Evolutionary conservation across 2,113 vertebrate species (phyloP).

Genomic region (Salminus brasiliensis): DNA sequence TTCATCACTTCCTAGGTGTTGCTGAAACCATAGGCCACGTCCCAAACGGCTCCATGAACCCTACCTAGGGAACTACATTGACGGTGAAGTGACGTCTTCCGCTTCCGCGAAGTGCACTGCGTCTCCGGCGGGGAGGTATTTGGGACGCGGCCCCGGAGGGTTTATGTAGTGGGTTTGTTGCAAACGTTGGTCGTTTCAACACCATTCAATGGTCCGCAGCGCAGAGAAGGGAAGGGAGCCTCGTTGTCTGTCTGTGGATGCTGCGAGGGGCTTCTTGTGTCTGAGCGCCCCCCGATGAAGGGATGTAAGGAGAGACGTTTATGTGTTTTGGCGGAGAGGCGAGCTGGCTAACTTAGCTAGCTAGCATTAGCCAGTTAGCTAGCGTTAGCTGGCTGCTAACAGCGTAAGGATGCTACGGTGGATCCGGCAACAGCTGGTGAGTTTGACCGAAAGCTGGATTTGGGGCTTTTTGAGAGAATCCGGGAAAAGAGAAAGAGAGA

Average conservation of each 20-base stretch:
- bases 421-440: conserved; percentile 96
- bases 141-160: not conserved
- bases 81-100: not conserved
- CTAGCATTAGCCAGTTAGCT: conserved; percentile 55
- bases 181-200: not conserved
- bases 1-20: not conserved
- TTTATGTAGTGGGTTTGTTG: not conserved
- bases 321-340: conserved; percentile 68
- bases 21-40: not conserved
- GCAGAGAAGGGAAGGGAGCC: not conserved
- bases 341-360: conserved; percentile 66
- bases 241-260: not conserved
- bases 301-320: conserved; percentile 47
- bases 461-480: not conserved
- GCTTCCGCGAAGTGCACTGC: not conserved
- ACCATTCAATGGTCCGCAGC: not conserved
- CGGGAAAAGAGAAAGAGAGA: not conserved
- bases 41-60: not conserved
- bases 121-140: not conserved
- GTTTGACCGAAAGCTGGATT: conserved; percentile 43
- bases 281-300: not conserved
- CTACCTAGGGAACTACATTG: not conserved
- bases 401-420: conserved; percentile 87
- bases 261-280: not conserved
- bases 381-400: conserved; percentile 53